A percentile compares a stretch with the other conserved stretches of the same genome.
phyloP scores from a whole-genome alignment of 2,113 vertebrate genomes.

The Alexandromys fortis region DNA sequence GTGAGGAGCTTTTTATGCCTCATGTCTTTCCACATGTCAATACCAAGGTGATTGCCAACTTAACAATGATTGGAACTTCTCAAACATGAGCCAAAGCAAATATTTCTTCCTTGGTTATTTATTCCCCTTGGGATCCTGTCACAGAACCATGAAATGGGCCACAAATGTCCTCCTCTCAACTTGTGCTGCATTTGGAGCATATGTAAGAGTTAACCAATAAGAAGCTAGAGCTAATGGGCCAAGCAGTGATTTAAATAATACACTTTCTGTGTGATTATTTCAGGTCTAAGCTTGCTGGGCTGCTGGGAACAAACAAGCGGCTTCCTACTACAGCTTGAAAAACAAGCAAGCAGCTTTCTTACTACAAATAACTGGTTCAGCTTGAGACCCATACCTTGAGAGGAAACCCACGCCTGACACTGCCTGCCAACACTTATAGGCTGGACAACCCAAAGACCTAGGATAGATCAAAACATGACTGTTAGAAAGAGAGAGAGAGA shows the following conservation, averaged over 20 bases:
- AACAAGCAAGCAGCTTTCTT: too few species aligned
- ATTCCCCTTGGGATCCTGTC: neutral
- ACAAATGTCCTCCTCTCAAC: neutral
- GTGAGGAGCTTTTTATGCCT: neutral
- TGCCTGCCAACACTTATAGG: neutral
- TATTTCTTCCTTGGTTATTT: neutral
- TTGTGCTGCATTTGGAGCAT: neutral
- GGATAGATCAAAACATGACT: neutral
- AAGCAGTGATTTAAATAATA: too few species aligned
- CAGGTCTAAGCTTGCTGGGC: too few species aligned
- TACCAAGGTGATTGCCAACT: neutral
- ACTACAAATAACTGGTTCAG: neutral
- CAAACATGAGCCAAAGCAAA: neutral
- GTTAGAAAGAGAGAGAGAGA: too few species aligned
- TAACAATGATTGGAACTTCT: neutral
- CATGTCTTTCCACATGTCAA: neutral
- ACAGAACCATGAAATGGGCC: neutral
- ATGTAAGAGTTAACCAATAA: too few species aligned
- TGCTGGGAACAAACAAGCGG: too few species aligned
- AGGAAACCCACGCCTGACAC: neutral
- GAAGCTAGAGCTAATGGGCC: too few species aligned
- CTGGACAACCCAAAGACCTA: neutral
- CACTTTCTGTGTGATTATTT: too few species aligned
- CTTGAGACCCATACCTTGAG: neutral
- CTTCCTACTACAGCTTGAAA: too few species aligned